Percentiles rank a stretch among this genome's conserved stretches.
These are phyloP conservation scores for Drosophila pseudoananassae DNA, from an alignment of 1,140 invertebrate species.

Conservation along the genomic window DNA sequence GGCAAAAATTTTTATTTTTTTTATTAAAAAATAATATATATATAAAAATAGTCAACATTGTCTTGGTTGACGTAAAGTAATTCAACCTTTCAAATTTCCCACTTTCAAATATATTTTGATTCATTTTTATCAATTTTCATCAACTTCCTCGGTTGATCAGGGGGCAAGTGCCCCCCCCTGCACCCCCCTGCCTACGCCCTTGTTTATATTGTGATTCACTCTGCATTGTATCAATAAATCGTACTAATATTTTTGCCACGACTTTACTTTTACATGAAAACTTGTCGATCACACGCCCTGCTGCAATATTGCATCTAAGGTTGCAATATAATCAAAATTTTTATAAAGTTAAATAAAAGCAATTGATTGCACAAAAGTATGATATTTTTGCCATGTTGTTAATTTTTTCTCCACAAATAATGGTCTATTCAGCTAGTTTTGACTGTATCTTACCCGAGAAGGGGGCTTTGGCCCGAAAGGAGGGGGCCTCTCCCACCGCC, in stretches of 20 bases:
- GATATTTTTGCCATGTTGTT: background rate
- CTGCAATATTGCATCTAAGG: background rate
- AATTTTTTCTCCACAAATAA: background rate
- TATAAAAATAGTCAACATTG: no score
- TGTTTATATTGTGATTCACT: background rate
- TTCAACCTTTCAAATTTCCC: no score
- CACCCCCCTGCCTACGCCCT: no score
- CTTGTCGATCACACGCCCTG: background rate
- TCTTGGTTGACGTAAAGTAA: no score
- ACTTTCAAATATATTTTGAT: no score
- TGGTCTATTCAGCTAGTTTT: background rate
- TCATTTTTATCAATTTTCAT: no score
- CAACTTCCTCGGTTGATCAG: no score
- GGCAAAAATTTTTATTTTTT: no score
- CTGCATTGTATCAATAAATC: no score
- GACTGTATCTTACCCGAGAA: constrained; percentile 42
- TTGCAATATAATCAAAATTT: background rate
- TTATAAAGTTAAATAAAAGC: background rate
- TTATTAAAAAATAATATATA: no score
- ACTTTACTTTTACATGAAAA: background rate
- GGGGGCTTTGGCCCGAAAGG: background rate
- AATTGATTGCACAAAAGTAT: background rate
- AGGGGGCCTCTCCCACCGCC: constrained; percentile 12
- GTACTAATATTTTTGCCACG: no score
- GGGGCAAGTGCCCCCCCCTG: no score